Conservation (phyloP, 2,797 vertebrate species). For the Staurois parvus region DNA sequence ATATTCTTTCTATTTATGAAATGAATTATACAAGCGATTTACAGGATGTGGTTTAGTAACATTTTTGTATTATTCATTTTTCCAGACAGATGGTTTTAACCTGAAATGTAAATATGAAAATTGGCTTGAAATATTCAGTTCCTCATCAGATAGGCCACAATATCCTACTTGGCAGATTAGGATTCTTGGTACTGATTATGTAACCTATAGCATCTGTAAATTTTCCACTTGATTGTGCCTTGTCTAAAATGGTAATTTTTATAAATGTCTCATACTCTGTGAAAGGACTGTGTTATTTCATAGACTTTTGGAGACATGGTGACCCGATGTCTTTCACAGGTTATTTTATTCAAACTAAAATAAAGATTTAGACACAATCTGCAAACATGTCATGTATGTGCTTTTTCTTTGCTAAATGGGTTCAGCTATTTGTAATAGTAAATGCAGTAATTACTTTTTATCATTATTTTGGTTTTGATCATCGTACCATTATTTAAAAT, state of each 20-base stretch:
- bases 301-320: constrained; percentile 25
- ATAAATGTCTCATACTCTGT: constrained; percentile 66
- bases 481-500: no score
- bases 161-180: constrained; percentile 67
- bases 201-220: constrained; percentile 68
- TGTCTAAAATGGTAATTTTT: constrained; percentile 70
- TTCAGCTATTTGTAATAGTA: no score
- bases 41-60: constrained; percentile 65
- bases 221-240: constrained; percentile 71
- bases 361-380: no score
- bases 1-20: constrained; percentile 3
- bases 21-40: constrained; percentile 9
- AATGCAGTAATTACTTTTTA: no score
- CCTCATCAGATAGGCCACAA: constrained; percentile 66
- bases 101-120: constrained; percentile 66
- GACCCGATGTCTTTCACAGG: constrained; percentile 8
- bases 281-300: constrained; percentile 63
- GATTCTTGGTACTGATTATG: constrained; percentile 69
- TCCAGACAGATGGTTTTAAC: constrained; percentile 70
- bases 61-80: constrained; percentile 64
- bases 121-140: constrained; percentile 68
- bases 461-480: no score
- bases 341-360: not conserved
- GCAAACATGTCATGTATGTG: no score
- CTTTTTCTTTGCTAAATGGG: no score